Evolutionary conservation across 2,797 vertebrate species (phyloP).

Genomic region (Chloroceryle inda): DNA sequence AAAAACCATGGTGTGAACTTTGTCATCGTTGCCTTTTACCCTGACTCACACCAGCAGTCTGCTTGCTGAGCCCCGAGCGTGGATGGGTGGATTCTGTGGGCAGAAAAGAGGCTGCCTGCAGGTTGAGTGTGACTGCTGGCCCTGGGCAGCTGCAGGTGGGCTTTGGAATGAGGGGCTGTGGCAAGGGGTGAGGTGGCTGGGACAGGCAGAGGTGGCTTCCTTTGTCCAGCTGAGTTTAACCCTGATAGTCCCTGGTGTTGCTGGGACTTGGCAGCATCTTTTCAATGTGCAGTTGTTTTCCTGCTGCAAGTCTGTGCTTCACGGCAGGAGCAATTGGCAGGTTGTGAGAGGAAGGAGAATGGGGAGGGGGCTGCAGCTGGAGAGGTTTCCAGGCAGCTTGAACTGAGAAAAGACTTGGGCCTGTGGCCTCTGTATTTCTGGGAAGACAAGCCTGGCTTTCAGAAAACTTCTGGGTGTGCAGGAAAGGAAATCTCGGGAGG

Average conservation of each 20-base stretch:
- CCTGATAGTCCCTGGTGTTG: fast-evolving
- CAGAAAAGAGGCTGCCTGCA: fast-evolving
- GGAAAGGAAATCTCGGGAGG: background rate
- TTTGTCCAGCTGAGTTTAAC: background rate
- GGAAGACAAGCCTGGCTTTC: conserved; percentile 25
- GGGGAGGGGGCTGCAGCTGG: background rate
- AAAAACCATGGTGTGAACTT: background rate
- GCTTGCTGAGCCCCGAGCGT: fast-evolving
- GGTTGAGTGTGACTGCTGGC: background rate
- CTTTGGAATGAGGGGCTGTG: background rate
- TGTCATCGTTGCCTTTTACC: background rate
- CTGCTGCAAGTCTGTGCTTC: background rate
- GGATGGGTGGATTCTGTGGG: background rate
- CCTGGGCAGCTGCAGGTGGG: background rate
- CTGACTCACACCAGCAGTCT: fast-evolving
- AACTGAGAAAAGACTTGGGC: background rate
- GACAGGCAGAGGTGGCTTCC: background rate
- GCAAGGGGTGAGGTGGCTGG: background rate
- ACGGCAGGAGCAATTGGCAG: background rate
- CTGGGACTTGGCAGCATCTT: background rate
- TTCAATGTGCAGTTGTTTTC: background rate
- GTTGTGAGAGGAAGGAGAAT: background rate
- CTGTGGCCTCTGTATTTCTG: background rate
- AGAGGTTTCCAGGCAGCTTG: conserved; percentile 6
- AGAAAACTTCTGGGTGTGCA: background rate